phyloP scores from a whole-genome alignment of 1,140 invertebrate genomes.

The Trinorchestia longiramus region DNA sequence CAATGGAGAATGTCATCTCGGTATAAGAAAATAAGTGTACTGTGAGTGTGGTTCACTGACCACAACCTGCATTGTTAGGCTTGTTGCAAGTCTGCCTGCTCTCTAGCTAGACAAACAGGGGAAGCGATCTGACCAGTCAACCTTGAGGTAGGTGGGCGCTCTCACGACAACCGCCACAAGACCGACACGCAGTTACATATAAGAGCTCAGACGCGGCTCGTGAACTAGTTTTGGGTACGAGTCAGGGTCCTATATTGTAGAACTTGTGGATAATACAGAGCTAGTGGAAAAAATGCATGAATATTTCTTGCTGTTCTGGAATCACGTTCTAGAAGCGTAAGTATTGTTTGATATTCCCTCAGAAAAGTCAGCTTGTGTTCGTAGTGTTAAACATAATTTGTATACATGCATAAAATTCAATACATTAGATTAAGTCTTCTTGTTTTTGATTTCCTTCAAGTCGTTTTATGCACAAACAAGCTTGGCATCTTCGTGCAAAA shows the following conservation, averaged over 20 bases:
- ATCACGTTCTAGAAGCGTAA: too few relatives aligned
- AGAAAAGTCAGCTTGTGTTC: neutral
- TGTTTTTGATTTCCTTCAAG: neutral
- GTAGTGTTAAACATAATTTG: neutral
- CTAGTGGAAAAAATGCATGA: neutral
- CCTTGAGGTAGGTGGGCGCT: neutral
- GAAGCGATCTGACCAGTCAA: neutral
- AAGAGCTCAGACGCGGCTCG: neutral
- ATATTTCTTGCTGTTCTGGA: too few relatives aligned
- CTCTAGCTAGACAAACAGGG: neutral
- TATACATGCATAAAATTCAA: neutral
- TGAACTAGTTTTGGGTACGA: neutral
- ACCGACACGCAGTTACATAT: neutral
- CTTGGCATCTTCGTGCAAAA: neutral
- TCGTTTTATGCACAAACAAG: neutral
- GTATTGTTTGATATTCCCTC: too few relatives aligned
- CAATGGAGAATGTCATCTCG: neutral
- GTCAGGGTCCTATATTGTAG: neutral
- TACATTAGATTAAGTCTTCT: neutral
- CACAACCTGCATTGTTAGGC: neutral
- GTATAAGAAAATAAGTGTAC: neutral
- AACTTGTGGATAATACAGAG: neutral
- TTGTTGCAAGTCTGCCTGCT: neutral
- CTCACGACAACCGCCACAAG: neutral
- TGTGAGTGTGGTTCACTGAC: neutral